Evolutionary conservation across 37 sponge, comb jelly and placozoan genomes (phyloP).

Genomic region (Spongilla lacustris): DNA sequence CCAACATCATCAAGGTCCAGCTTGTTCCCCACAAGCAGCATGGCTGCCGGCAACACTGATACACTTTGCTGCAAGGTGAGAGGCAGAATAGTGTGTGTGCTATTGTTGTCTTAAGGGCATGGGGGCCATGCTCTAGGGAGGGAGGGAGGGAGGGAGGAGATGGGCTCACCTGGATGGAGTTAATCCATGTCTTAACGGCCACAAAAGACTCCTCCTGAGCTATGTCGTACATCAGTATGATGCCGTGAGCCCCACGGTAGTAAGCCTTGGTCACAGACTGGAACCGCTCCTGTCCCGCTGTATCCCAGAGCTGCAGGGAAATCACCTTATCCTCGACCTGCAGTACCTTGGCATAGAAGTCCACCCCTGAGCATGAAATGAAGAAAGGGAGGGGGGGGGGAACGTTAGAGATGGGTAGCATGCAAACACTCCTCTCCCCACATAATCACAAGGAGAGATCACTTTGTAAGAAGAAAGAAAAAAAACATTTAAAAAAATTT

Average conservation of each 20-base stretch:
- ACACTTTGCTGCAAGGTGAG: slow-evolving; percentile 31
- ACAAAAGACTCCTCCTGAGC: slow-evolving; percentile 79
- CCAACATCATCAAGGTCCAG: slow-evolving; percentile 35
- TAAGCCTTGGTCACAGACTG: slow-evolving; percentile 81
- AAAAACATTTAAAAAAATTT: no score
- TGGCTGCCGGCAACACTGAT: slow-evolving; percentile 50
- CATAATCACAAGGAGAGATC: no score
- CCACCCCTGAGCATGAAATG: slow-evolving; percentile 53
- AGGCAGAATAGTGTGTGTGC: no score
- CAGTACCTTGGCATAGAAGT: slow-evolving; percentile 55
- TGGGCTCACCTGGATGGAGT: slow-evolving; percentile 65
- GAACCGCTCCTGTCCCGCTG: slow-evolving; percentile 90
- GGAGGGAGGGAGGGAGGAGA: not conserved
- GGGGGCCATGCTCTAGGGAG: not conserved
- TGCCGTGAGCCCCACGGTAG: slow-evolving; percentile 78
- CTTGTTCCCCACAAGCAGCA: slow-evolving; percentile 74
- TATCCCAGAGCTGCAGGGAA: slow-evolving; percentile 84
- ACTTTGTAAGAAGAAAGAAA: no score
- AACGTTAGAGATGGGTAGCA: not conserved
- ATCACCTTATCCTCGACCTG: slow-evolving; percentile 59
- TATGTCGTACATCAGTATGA: slow-evolving; percentile 84
- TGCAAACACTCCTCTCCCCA: no score
- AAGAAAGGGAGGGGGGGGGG: not conserved
- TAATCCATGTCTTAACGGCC: slow-evolving; percentile 80
- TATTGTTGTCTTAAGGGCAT: no score